Conservation (phyloP, 2,888 invertebrate species). For the Acanthosoma haemorrhoidale region DNA sequence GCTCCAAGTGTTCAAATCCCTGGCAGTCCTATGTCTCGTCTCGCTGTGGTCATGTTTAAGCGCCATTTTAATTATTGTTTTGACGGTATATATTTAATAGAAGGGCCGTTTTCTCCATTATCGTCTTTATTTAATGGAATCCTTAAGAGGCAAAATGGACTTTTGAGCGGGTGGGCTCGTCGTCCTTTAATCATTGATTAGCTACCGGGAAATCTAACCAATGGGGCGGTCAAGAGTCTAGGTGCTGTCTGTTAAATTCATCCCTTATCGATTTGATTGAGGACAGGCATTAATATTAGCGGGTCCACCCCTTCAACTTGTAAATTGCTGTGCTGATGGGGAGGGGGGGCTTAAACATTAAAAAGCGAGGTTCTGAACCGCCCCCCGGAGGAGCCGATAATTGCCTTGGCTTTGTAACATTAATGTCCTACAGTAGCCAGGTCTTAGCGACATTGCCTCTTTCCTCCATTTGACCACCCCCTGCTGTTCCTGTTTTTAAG, state of each 20-base stretch:
- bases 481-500: too few species aligned
- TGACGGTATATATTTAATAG: not conserved
- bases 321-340: not conserved
- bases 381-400: not conserved
- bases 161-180: not conserved
- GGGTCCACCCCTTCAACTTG: conserved; percentile 23
- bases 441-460: too few species aligned
- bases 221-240: not conserved
- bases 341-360: not conserved
- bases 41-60: too few species aligned
- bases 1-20: too few species aligned
- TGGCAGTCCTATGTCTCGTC: too few species aligned
- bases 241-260: conserved; percentile 8
- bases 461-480: too few species aligned
- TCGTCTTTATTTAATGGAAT: not conserved
- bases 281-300: conserved; percentile 17
- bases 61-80: not conserved
- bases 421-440: too few species aligned
- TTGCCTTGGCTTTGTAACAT: not conserved
- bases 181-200: not conserved
- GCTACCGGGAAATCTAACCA: too few species aligned
- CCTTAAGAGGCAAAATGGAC: not conserved
- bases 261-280: conserved; percentile 14
- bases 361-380: not conserved
- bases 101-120: not conserved